Conservation (phyloP, 2,113 vertebrate genomes). For the Nothocercus julius region DNA sequence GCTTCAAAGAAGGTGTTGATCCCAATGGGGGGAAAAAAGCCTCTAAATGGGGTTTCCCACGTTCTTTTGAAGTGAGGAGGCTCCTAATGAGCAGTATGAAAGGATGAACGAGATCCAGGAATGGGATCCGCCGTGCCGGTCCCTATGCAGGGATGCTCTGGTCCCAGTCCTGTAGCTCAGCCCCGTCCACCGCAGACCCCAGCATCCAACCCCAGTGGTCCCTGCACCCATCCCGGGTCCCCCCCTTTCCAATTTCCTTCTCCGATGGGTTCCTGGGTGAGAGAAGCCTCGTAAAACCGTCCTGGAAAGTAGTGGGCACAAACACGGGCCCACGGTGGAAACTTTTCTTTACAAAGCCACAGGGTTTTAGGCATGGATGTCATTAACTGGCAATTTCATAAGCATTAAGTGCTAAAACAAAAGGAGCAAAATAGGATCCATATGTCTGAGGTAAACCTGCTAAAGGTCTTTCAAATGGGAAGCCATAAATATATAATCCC, state of each 20-base stretch:
- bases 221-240: neutral
- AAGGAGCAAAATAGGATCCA: constrained; percentile 67
- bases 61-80: neutral
- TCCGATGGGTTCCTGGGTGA: neutral
- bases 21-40: neutral
- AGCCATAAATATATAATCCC: constrained; percentile 60
- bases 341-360: constrained; percentile 40
- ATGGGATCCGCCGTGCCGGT: too few relatives aligned
- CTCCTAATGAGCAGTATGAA: neutral
- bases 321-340: neutral
- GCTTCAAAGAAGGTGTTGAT: neutral
- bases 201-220: neutral
- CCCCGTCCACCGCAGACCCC: too few relatives aligned
- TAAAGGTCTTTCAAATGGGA: constrained; percentile 63
- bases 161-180: too few relatives aligned
- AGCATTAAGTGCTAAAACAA: constrained; percentile 70
- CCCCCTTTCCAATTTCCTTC: neutral
- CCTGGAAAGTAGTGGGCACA: constrained; percentile 41
- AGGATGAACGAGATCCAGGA: too few relatives aligned
- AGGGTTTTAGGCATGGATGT: constrained; percentile 63
- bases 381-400: constrained; percentile 68
- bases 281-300: constrained; percentile 22
- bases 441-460: constrained; percentile 50
- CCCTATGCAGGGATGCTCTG: too few relatives aligned
- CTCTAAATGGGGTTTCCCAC: neutral